Evolutionary conservation across 2,113 vertebrate genomes (phyloP).

Genomic region (Periophthalmus modestus): DNA sequence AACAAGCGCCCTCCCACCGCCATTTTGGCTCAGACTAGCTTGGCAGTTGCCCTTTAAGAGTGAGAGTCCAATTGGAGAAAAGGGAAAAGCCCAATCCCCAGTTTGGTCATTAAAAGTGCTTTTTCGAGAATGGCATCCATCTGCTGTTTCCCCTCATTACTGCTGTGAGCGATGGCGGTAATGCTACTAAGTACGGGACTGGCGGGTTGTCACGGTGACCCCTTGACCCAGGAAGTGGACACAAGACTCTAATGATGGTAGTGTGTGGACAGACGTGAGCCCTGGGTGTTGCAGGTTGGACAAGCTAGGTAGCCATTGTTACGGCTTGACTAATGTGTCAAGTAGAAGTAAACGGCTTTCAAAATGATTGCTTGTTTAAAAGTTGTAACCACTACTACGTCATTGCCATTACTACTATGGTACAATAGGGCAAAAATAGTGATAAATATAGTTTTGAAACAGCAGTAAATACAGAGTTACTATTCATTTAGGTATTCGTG

Average conservation of each 20-base stretch:
- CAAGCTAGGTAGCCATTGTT: slow-evolving; percentile 42
- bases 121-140: slow-evolving; percentile 73
- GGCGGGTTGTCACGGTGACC: slow-evolving; percentile 69
- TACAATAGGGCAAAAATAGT: background rate
- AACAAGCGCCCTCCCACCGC: slow-evolving; percentile 55
- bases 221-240: slow-evolving; percentile 72
- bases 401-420: background rate
- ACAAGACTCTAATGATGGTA: slow-evolving; percentile 69
- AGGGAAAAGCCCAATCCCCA: slow-evolving; percentile 63
- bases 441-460: no score
- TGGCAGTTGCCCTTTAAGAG: slow-evolving; percentile 75
- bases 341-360: background rate
- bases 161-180: slow-evolving; percentile 72
- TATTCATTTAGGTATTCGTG: background rate
- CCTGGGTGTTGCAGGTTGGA: slow-evolving; percentile 27
- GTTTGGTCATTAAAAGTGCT: slow-evolving; percentile 73
- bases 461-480: no score
- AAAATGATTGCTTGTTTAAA: background rate
- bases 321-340: slow-evolving; percentile 46
- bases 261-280: slow-evolving; percentile 45
- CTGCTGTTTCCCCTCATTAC: slow-evolving; percentile 75
- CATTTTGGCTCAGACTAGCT: slow-evolving; percentile 61
- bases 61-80: slow-evolving; percentile 61
- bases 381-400: background rate
- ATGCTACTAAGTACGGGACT: slow-evolving; percentile 71